Evolutionary conservation across 2,888 invertebrate genomes (phyloP).

Genomic region (Caenorhabditis virilis): DNA sequence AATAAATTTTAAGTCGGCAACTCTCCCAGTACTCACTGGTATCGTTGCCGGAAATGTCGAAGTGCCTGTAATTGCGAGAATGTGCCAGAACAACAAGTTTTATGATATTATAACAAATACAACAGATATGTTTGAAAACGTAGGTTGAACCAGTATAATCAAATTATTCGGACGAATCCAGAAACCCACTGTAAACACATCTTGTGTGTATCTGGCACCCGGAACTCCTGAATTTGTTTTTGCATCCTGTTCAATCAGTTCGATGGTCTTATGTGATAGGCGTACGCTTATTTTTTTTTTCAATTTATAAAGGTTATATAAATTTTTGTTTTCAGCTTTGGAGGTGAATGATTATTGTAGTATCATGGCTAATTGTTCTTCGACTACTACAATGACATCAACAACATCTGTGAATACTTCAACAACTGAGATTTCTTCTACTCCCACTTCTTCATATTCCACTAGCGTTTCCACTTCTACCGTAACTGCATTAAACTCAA

Average conservation of each 20-base stretch:
- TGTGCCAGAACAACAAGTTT: slow-evolving; percentile 53
- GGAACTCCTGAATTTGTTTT: slow-evolving; percentile 39
- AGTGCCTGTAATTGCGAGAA: slow-evolving; percentile 31
- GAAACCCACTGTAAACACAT: slow-evolving; percentile 15
- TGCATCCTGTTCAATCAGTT: slow-evolving; percentile 32
- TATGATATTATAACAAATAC: slow-evolving; percentile 27
- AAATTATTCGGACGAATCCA: too few species aligned
- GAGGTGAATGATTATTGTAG: slow-evolving; percentile 50
- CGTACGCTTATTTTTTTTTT: slow-evolving; percentile 34
- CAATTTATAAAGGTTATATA: background rate
- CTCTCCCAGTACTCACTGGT: slow-evolving; percentile 53
- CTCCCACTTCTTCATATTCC: slow-evolving; percentile 15
- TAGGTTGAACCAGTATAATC: too few species aligned
- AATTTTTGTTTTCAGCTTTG: slow-evolving; percentile 45
- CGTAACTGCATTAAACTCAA: slow-evolving; percentile 8
- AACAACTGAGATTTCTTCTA: slow-evolving; percentile 11
- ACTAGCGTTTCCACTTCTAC: slow-evolving; percentile 42
- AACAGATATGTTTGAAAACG: slow-evolving; percentile 8
- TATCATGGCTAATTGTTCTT: slow-evolving; percentile 47
- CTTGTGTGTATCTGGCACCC: slow-evolving; percentile 45
- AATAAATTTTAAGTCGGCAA: slow-evolving; percentile 14
- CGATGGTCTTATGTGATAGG: slow-evolving; percentile 51
- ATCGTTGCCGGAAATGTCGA: slow-evolving; percentile 52
- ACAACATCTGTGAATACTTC: slow-evolving; percentile 10
- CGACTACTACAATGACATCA: slow-evolving; percentile 18